Evolutionary conservation across 2,888 invertebrate species (phyloP).

Genomic region (Lagria hirta): DNA sequence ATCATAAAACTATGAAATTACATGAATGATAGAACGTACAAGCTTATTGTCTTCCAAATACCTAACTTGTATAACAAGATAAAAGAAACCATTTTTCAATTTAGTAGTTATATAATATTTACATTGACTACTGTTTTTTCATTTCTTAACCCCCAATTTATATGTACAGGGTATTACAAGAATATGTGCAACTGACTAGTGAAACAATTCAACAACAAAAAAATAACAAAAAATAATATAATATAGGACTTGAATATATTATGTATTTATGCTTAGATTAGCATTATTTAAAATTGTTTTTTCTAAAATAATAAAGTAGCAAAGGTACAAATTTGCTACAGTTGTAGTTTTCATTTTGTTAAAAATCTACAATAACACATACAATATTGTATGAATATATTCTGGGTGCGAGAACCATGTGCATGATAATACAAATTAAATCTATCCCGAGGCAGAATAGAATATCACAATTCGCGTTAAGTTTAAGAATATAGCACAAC

Average conservation of each 20-base stretch:
- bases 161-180: conserved; percentile 23
- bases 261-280: conserved; percentile 22
- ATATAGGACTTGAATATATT: conserved; percentile 20
- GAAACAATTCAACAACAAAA: conserved; percentile 6
- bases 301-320: conserved; percentile 23
- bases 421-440: conserved; percentile 37
- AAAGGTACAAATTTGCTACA: conserved; percentile 29
- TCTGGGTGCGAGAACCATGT: conserved; percentile 38
- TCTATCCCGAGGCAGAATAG: conserved; percentile 46
- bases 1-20: conserved; percentile 8
- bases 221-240: conserved; percentile 14
- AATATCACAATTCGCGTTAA: conserved; percentile 53
- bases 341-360: conserved; percentile 19
- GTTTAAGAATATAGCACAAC: conserved; percentile 42
- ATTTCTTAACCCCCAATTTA: conserved; percentile 17
- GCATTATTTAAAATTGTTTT: conserved; percentile 5
- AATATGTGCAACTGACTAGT: conserved; percentile 15
- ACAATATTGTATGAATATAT: conserved; percentile 23
- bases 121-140: conserved; percentile 30
- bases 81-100: conserved; percentile 27
- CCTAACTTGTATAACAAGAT: conserved; percentile 31
- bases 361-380: conserved; percentile 35
- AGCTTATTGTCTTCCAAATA: conserved; percentile 45
- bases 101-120: conserved; percentile 28
- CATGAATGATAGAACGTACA: conserved; percentile 26